These are phyloP conservation scores for Adoxophyes honmai DNA, from an alignment of 1,140 invertebrate genomes.

Conservation along the genomic window DNA sequence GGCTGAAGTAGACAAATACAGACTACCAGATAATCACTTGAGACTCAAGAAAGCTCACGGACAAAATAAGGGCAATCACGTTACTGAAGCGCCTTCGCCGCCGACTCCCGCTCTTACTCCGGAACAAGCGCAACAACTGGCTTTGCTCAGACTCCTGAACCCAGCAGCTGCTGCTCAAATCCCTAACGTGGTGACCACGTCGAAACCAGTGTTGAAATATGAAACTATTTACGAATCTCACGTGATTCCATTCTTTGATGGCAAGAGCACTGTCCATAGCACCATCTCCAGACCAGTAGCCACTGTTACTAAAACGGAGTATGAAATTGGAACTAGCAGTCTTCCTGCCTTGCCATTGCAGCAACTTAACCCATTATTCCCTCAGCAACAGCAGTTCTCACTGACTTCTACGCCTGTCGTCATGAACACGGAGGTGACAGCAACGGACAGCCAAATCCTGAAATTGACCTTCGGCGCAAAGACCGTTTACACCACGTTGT, in stretches of 20 bases:
- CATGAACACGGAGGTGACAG: constrained; percentile 86
- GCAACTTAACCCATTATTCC: constrained; percentile 75
- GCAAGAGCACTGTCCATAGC: constrained; percentile 84
- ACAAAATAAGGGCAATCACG: constrained; percentile 71
- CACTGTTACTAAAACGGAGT: constrained; percentile 87
- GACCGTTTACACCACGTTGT: constrained; percentile 91
- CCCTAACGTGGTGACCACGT: constrained; percentile 85
- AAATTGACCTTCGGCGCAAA: constrained; percentile 93
- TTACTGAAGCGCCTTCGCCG: constrained; percentile 66
- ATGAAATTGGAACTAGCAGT: constrained; percentile 85
- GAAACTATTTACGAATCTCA: constrained; percentile 90
- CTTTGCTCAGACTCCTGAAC: constrained; percentile 83
- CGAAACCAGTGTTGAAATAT: constrained; percentile 84
- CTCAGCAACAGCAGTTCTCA: constrained; percentile 82
- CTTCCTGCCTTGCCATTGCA: constrained; percentile 78
- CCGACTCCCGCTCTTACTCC: constrained; percentile 78
- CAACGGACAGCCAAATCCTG: constrained; percentile 88
- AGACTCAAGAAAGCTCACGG: constrained; percentile 79
- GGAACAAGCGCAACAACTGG: constrained; percentile 86
- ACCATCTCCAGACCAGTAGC: constrained; percentile 86
- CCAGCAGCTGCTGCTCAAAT: constrained; percentile 80
- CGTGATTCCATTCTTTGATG: constrained; percentile 86
- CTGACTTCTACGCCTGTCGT: constrained; percentile 89
- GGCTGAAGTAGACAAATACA: constrained; percentile 82
- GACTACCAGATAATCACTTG: constrained; percentile 74